These are phyloP conservation scores for Geothlypis trichas DNA, from an alignment of 2,113 vertebrate species.

Conservation along the genomic window DNA sequence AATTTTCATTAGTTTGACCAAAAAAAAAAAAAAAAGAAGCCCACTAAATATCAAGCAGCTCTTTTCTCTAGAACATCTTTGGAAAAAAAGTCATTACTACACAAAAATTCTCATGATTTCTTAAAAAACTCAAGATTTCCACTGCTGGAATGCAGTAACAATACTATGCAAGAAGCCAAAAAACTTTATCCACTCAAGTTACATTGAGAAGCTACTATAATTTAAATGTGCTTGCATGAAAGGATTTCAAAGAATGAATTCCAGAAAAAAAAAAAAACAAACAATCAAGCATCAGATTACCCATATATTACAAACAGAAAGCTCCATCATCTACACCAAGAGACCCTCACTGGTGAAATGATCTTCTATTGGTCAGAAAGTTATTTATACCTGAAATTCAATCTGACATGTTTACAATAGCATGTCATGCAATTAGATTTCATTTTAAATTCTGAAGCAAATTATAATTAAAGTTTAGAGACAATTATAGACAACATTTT, in stretches of 20 bases:
- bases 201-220: background rate
- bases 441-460: background rate
- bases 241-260: background rate
- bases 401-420: background rate
- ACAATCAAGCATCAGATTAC: background rate
- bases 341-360: background rate
- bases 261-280: background rate
- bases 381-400: background rate
- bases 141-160: background rate
- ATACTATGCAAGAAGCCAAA: background rate
- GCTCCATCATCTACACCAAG: background rate
- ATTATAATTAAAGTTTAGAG: background rate
- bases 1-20: background rate
- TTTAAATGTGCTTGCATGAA: background rate
- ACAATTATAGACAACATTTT: background rate
- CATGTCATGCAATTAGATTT: background rate
- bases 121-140: background rate
- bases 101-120: background rate
- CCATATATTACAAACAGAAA: background rate
- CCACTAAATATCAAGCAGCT: background rate
- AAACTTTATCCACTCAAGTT: background rate
- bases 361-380: background rate
- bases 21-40: background rate
- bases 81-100: background rate
- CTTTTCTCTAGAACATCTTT: background rate